A percentile compares a stretch with the other conserved stretches of the same genome.
Evolutionary conservation across 2,888 invertebrate species (phyloP).

Genomic region (Hetaerina titia): DNA sequence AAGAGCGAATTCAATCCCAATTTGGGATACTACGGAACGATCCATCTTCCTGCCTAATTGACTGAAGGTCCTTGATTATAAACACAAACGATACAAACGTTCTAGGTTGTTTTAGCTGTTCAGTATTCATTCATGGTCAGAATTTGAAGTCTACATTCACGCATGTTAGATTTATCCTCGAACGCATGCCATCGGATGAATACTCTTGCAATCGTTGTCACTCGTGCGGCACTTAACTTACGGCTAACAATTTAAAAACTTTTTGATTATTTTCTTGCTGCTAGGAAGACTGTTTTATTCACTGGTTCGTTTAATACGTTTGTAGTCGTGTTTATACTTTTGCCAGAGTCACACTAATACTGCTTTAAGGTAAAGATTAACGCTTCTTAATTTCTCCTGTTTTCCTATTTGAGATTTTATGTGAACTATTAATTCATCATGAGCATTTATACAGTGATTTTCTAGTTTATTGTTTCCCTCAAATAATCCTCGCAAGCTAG

Average conservation of each 20-base stretch:
- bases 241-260: neutral
- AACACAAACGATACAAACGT: neutral
- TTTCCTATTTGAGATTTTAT: too few relatives aligned
- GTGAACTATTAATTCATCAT: too few relatives aligned
- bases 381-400: too few relatives aligned
- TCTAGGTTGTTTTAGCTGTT: neutral
- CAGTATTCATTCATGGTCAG: neutral
- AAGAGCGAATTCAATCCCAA: constrained; percentile 24
- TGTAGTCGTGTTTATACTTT: neutral
- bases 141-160: neutral
- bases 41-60: constrained; percentile 9
- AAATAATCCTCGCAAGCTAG: too few relatives aligned
- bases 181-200: neutral
- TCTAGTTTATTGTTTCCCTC: too few relatives aligned
- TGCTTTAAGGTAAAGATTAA: neutral
- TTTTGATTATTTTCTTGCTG: neutral
- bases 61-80: constrained; percentile 14
- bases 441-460: too few relatives aligned
- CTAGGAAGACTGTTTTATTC: neutral
- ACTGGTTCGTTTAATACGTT: neutral
- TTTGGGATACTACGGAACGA: neutral
- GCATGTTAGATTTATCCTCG: neutral
- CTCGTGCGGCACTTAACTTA: neutral
- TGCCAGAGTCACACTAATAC: neutral
- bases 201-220: neutral